A percentile compares a stretch with the other conserved stretches of the same genome.
phyloP scores from a whole-genome alignment of 1,140 invertebrate genomes.

The Sitodiplosis mosellana region DNA sequence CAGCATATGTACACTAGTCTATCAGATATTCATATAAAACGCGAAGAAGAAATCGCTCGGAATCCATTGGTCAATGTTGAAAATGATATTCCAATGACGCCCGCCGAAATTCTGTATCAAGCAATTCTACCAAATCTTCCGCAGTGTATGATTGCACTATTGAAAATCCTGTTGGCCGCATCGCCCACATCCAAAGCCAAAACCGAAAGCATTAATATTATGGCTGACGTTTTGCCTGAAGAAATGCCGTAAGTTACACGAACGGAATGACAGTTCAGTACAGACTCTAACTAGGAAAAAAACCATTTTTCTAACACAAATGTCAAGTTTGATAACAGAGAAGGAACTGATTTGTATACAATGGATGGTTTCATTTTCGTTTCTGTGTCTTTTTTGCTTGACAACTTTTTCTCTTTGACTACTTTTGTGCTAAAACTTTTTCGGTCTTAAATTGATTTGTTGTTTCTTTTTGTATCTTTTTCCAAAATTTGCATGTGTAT shows the following conservation, averaged over 20 bases:
- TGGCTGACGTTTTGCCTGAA: constrained; percentile 91
- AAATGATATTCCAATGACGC: constrained; percentile 49
- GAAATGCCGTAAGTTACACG: constrained; percentile 78
- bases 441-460: no score
- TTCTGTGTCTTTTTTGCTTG: no score
- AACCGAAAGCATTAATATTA: constrained; percentile 95
- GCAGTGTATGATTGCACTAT: constrained; percentile 89
- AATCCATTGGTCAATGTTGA: constrained; percentile 62
- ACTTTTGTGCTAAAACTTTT: no score
- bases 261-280: no score
- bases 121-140: constrained; percentile 83
- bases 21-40: constrained; percentile 63
- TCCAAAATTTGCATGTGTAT: no score
- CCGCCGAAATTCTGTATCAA: constrained; percentile 77
- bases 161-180: constrained; percentile 94
- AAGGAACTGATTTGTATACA: no score
- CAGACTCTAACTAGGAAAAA: no score
- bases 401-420: neutral
- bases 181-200: constrained; percentile 96
- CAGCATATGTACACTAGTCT: constrained; percentile 70
- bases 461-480: no score
- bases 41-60: constrained; percentile 62
- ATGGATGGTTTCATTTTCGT: no score
- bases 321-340: no score
- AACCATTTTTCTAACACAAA: no score